Base-by-base conservation (phyloP, 64 coral and sea anemone species). In the Stylophora pistillata region DNA sequence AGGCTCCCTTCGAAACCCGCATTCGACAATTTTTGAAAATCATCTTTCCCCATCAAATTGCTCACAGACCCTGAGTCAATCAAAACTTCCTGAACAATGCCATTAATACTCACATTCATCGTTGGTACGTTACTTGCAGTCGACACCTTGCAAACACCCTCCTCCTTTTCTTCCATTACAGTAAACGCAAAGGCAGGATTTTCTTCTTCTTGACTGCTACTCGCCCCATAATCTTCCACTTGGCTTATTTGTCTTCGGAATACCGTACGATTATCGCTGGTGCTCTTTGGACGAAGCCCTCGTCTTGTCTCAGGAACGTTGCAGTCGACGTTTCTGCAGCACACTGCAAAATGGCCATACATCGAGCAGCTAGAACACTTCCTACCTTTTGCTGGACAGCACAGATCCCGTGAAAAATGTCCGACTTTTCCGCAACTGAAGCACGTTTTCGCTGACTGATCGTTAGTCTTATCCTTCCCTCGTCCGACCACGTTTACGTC, bases 11-110 rank as follows among this genome's bases (percentile, higher is more conserved):
- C 33, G 52, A 90, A 55, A 58, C 78, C 78, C 20, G 34, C 37
- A 53, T 21, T 37, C 56, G 71, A 20, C 34, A 90, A 74, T 73
- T 82, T 57, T 11, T 81, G 64, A n/a, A 72, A 86, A 53, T 93
- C 91, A 10, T 81, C 28, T 21, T 61, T 29, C 25, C 85, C 73
- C 29, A 93, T 93, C 85, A 93, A 60, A 76, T 93, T 93, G 65
- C 83, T 92, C 55, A 87, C 83, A 23, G 83, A 92, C 20, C 90
- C 74, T 78, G 90, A 92, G 54, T 79, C 90, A 80, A 92, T 87
- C 57, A 92, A 63, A 13, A 87, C 60, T 68, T 87, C 74, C 76
- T 86, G 76, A 20, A n/a, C 54, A 62, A 87, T 87, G 69, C 90
- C 74, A 69, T 92, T 57, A 56, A 87, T 87, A 78, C 73, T 86